Evolutionary conservation across 53 echinoderm and acorn worm species (phyloP).

Genomic region (Paelopatides confundens): DNA sequence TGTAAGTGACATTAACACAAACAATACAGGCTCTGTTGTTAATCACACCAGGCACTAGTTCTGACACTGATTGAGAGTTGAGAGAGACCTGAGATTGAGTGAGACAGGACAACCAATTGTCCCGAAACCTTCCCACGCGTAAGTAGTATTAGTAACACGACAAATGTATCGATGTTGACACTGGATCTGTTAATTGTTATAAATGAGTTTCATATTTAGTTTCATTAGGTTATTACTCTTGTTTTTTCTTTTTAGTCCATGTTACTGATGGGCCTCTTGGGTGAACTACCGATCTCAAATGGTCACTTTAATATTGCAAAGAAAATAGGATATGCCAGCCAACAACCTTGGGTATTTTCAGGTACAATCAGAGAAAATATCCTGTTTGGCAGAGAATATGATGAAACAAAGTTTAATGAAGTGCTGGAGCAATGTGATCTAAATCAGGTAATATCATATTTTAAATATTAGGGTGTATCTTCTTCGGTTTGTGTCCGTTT

Average conservation of each 20-base stretch:
- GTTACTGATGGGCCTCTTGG: conserved; percentile 76
- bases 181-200: not conserved
- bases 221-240: too few relatives aligned
- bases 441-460: conserved; percentile 75
- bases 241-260: conserved; percentile 61
- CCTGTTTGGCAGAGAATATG: conserved; percentile 72
- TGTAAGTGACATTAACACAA: too few relatives aligned
- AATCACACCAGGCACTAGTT: too few relatives aligned
- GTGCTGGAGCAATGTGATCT: conserved; percentile 74
- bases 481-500: too few relatives aligned
- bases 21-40: too few relatives aligned
- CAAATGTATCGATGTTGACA: too few relatives aligned
- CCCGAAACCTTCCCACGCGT: too few relatives aligned
- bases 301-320: conserved; percentile 56
- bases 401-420: conserved; percentile 59
- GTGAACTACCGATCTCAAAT: conserved; percentile 66
- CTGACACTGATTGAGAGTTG: too few relatives aligned
- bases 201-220: not conserved
- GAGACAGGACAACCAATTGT: too few relatives aligned
- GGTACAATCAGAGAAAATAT: conserved; percentile 79
- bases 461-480: too few relatives aligned
- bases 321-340: conserved; percentile 69
- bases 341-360: conserved; percentile 84
- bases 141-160: too few relatives aligned
- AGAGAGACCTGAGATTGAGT: too few relatives aligned